These are phyloP conservation scores for Trinorchestia longiramus DNA, from an alignment of 1,140 invertebrate genomes.

Conservation along the genomic window DNA sequence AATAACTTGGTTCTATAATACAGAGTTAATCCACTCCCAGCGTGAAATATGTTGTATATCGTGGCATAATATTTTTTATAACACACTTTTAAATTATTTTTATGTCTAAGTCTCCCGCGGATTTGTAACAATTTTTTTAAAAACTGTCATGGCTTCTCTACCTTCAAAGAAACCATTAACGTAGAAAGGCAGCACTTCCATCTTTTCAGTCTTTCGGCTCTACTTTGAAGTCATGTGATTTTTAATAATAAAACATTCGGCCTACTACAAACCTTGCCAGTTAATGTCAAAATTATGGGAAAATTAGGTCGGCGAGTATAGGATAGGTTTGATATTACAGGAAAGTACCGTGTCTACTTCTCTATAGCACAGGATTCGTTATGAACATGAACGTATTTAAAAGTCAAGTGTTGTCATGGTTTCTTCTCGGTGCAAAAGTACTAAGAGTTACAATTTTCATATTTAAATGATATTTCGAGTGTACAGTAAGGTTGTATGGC, in stretches of 20 bases:
- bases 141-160: neutral
- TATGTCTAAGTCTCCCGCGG: neutral
- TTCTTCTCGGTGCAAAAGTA: neutral
- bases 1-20: neutral
- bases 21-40: neutral
- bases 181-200: neutral
- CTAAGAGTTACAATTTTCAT: too few relatives aligned
- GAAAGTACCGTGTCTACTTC: neutral
- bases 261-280: neutral
- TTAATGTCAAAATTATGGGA: neutral
- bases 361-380: neutral
- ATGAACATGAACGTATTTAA: neutral
- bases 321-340: neutral
- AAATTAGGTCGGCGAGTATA: neutral
- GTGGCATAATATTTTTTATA: neutral
- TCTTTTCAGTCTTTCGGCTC: neutral
- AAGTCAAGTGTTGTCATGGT: neutral
- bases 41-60: neutral
- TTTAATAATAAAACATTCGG: neutral
- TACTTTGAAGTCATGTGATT: neutral
- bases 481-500: too few relatives aligned
- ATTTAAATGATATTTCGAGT: too few relatives aligned
- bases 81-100: neutral
- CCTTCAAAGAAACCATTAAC: neutral
- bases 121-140: neutral